These are phyloP conservation scores for Ptyas mucosa DNA, from an alignment of 2,113 vertebrate genomes.

Conservation along the genomic window DNA sequence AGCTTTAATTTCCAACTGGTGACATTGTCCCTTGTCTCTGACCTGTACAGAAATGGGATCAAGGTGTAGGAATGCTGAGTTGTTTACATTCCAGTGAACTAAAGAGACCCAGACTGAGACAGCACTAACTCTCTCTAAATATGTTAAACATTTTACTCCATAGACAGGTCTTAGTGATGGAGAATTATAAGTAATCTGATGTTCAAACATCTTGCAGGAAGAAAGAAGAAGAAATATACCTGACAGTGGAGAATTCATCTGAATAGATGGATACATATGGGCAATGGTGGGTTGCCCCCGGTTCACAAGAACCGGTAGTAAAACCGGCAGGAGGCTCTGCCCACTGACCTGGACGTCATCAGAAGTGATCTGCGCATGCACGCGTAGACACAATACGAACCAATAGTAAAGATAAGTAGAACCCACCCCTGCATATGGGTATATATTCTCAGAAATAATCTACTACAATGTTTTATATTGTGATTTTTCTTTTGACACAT, in stretches of 20 bases:
- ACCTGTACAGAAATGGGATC: background rate
- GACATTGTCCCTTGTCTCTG: slow-evolving; percentile 43
- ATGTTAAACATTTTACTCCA: slow-evolving; percentile 37
- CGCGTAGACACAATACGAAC: too few relatives aligned
- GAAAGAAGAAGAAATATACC: background rate
- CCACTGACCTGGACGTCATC: too few relatives aligned
- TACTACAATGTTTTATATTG: background rate
- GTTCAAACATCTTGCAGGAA: background rate
- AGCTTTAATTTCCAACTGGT: slow-evolving; percentile 47
- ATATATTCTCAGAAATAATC: background rate
- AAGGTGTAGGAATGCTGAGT: slow-evolving; percentile 25
- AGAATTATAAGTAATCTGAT: slow-evolving; percentile 26
- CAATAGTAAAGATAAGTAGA: too few relatives aligned
- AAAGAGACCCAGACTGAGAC: slow-evolving; percentile 36
- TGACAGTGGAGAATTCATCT: background rate
- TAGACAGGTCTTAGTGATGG: slow-evolving; percentile 33
- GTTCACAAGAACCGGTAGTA: too few relatives aligned
- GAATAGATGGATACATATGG: background rate
- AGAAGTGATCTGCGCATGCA: too few relatives aligned
- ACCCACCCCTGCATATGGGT: background rate
- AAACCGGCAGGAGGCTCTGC: too few relatives aligned
- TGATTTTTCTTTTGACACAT: background rate
- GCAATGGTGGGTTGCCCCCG: too few relatives aligned
- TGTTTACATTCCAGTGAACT: slow-evolving; percentile 47
- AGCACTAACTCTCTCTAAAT: slow-evolving; percentile 35